phyloP scores from a whole-genome alignment of 2,113 vertebrate species.

The Plecotus auritus region DNA sequence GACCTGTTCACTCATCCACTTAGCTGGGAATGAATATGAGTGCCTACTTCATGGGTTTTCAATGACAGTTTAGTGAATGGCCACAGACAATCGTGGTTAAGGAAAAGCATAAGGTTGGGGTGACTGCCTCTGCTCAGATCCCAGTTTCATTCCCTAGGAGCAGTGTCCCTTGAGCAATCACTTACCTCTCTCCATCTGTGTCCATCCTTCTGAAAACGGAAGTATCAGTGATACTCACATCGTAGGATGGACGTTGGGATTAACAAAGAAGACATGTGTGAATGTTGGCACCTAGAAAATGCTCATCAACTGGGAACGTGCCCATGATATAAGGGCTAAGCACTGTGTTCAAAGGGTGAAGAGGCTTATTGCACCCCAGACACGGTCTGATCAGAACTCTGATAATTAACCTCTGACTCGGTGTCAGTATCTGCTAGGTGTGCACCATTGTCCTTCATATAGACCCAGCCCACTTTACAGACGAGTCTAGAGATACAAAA shows the following conservation, averaged over 20 bases:
- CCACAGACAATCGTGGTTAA: background rate
- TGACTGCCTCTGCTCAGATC: background rate
- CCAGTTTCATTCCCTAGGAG: accelerated
- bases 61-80: background rate
- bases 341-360: background rate
- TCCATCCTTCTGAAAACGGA: background rate
- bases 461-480: background rate
- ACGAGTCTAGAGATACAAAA: background rate
- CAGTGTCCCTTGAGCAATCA: background rate
- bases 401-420: background rate
- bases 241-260: background rate
- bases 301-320: accelerated
- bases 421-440: too few species aligned
- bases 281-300: background rate
- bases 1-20: background rate
- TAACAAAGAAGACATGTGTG: accelerated
- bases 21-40: background rate
- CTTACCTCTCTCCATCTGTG: background rate
- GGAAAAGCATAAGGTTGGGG: background rate
- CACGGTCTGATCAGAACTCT: accelerated
- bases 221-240: accelerated
- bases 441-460: background rate
- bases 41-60: background rate
- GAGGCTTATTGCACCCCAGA: accelerated
- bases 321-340: background rate